Conservation (phyloP, 2,797 vertebrate species). For the Paedocypris micromegethes region DNA sequence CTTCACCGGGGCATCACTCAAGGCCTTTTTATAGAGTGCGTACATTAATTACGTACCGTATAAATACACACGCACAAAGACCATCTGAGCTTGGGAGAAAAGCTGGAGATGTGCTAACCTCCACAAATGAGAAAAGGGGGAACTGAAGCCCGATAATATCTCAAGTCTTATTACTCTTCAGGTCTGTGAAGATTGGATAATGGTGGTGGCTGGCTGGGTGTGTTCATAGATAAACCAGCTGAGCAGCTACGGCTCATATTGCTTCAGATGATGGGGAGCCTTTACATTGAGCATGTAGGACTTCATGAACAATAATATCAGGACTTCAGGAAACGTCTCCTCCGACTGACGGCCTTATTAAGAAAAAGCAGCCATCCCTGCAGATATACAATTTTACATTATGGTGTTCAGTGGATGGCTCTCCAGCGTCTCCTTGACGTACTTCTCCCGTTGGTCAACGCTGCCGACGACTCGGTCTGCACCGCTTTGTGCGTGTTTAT, state of each 20-base stretch:
- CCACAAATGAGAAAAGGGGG: constrained; percentile 20
- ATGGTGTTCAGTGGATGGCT: constrained; percentile 26
- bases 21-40: constrained; percentile 29
- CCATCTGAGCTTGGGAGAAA: constrained; percentile 12
- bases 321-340: constrained; percentile 15
- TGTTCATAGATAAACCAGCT: constrained; percentile 30
- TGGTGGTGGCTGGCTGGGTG: constrained; percentile 19
- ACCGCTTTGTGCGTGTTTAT: constrained; percentile 49
- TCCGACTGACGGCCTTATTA: background rate
- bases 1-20: constrained; percentile 31
- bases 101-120: constrained; percentile 18
- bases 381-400: constrained; percentile 37
- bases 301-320: constrained; percentile 25
- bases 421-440: constrained; percentile 23
- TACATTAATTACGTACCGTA: constrained; percentile 31
- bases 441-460: constrained; percentile 7
- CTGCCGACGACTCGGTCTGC: constrained; percentile 5
- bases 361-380: constrained; percentile 37
- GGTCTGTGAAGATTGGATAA: constrained; percentile 15
- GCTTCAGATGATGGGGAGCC: constrained; percentile 40
- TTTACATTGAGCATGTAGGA: constrained; percentile 39
- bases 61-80: constrained; percentile 29
- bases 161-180: constrained; percentile 26
- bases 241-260: constrained; percentile 41
- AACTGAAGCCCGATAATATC: constrained; percentile 17